phyloP scores from a whole-genome alignment of 2,888 invertebrate species.

The Hetaerina titia region DNA sequence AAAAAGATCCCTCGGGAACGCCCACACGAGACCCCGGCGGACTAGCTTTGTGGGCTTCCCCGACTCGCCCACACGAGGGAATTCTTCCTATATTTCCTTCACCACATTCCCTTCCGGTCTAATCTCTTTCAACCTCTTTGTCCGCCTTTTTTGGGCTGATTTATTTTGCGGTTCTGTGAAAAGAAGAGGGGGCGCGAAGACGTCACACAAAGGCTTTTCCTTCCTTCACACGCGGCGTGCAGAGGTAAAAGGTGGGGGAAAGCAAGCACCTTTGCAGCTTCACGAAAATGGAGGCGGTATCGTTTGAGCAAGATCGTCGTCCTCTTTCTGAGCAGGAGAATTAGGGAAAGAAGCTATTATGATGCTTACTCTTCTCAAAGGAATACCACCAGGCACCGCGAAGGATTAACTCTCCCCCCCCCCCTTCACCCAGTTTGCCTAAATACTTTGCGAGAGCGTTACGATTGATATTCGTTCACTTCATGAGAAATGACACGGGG shows the following conservation, averaged over 20 bases:
- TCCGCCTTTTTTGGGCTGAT: constrained; percentile 41
- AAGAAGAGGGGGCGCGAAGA: constrained; percentile 6
- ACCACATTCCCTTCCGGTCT: constrained; percentile 2
- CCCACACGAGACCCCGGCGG: not conserved
- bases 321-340: not conserved
- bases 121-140: constrained; percentile 4
- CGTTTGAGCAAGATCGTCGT: not conserved
- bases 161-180: constrained; percentile 42
- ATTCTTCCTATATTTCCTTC: constrained; percentile 10
- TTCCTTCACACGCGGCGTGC: not conserved
- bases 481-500: too few species aligned
- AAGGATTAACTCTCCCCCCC: not conserved
- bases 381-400: not conserved
- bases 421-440: not conserved
- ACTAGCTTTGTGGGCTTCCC: not conserved
- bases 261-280: not conserved
- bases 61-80: constrained; percentile 28
- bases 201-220: constrained; percentile 29
- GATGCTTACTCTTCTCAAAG: not conserved
- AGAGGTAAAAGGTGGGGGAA: not conserved
- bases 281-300: not conserved
- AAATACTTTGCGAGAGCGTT: too few species aligned
- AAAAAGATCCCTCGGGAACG: not conserved
- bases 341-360: not conserved
- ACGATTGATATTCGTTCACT: too few species aligned